Evolutionary conservation across 2,113 vertebrate genomes (phyloP), one percentile per base, ranked within the genome.

Genomic region (Spea bombifrons): DNA sequence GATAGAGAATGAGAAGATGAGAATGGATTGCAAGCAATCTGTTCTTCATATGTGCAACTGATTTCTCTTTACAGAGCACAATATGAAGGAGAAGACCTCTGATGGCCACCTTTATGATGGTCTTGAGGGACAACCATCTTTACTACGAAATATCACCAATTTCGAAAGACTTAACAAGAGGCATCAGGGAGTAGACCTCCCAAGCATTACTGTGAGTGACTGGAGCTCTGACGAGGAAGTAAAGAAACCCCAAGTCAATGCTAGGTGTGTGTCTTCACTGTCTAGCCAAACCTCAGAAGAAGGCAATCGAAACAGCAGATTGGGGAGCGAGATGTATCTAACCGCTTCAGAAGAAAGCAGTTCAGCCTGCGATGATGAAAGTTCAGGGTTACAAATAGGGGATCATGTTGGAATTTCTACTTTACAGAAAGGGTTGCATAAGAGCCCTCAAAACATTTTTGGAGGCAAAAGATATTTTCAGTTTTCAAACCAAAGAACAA

Each of bases 341-440:
- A 96, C 96, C 0, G 94, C 95, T 3, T 98, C 96, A 0, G 96
- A 98, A 10, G 96, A 98, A 87, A 98, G 94, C 84, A 95, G 95
- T 84, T 97, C 96, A 46, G 76, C 97, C 3, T 96, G 96, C 65
- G 96, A 97, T 52, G 95, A 97, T 50, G 95, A 97, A 82, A 92
- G 78, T 75, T 87, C 88, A 52, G 86, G 84, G 63, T 8, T 93
- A 86, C 94, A 92, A 84, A 90, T 83, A 8, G 81, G 82, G 0
- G 93, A 94, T 63, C 89, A 83, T 10, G 92, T 84, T 82, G 89
- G 86, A 68, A 80, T 91, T 0, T 90, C 90, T 75, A 88, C 88
- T 3, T 92, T 92, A 90, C 90, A 92, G 72, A 90, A 89, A 75
- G 89, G 83, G 9, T 86, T 84, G 9, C 89, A 88, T 9, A 89